Conservation (phyloP, 2,888 invertebrate species). For the Rhingia rostrata region DNA sequence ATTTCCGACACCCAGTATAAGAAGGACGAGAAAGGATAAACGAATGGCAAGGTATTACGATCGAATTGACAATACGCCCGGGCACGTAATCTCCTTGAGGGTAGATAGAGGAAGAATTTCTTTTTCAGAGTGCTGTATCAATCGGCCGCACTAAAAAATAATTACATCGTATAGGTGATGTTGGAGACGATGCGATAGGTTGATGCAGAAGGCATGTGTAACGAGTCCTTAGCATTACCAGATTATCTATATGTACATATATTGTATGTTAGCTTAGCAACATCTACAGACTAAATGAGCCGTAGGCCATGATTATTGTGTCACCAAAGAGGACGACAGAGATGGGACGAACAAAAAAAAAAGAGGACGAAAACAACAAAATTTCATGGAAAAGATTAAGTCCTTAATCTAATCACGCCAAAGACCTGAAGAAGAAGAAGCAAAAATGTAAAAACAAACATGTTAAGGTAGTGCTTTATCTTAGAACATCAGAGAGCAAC, state of each 20-base stretch:
- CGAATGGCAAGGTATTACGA: slow-evolving; percentile 44
- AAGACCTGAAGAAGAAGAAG: slow-evolving; percentile 50
- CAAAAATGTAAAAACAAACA: slow-evolving; percentile 40
- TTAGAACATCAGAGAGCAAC: slow-evolving; percentile 46
- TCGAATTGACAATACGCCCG: slow-evolving; percentile 60
- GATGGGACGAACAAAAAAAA: slow-evolving; percentile 11
- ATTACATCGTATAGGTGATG: slow-evolving; percentile 57
- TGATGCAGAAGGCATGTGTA: slow-evolving; percentile 15
- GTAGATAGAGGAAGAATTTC: slow-evolving; percentile 12
- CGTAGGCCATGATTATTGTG: slow-evolving; percentile 66
- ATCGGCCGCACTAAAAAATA: slow-evolving; percentile 63
- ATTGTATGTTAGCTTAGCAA: slow-evolving; percentile 38
- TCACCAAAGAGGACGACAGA: slow-evolving; percentile 42
- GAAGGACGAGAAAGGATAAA: slow-evolving; percentile 44
- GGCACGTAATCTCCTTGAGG: slow-evolving; percentile 26
- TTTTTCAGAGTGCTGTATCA: slow-evolving; percentile 44
- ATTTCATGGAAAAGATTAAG: slow-evolving; percentile 69
- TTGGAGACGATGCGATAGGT: slow-evolving; percentile 19
- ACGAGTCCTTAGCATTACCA: slow-evolving; percentile 38
- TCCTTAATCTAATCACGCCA: slow-evolving; percentile 72
- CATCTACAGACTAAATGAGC: slow-evolving; percentile 58
- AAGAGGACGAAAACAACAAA: slow-evolving; percentile 26
- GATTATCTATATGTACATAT: slow-evolving; percentile 35
- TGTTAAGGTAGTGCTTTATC: slow-evolving; percentile 39
- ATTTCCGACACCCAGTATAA: slow-evolving; percentile 38